Base-by-base conservation (phyloP, 2,113 vertebrate species). In the Ginglymostoma cirratum region DNA sequence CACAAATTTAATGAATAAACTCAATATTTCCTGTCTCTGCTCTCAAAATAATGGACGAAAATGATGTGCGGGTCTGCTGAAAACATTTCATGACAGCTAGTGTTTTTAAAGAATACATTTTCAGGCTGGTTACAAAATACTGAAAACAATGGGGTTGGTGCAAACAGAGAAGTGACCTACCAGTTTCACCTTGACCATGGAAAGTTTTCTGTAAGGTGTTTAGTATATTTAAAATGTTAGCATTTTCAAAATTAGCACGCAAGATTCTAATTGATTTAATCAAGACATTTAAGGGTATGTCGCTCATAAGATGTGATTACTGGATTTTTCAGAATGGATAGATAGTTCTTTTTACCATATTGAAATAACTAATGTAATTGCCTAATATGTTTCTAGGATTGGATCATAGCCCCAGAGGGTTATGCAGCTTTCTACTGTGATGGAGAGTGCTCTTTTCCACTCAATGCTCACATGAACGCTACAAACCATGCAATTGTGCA, bases 401-500 rank as follows among this genome's bases (percentile, higher is more conserved):
- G 99, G 99, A 99, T 99, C 96, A 99, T 99, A 96, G 99, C 99
- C 80, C 99, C 99, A 0, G 99, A 99, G 96, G 99, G 99, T 67
- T 99, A 99, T 0, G 99, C 99, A 96, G 99, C 99, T 0, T 99
- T 99, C 97, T 99, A 99, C 96, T 99, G 99, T 72, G 99, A 99
- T 61, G 99, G 99, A 95, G 99, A 99, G 97, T 99, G 99, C 96
- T 99, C 99, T 0, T 99, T 99, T 96, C 99, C 99, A 95, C 99
- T 99, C 96, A 99, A 99, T 96, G 99, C 99, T 48, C 99, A 99
- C 96, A 99, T 99, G 99, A 99, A 99, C 0, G 99, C 99, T 69
- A 99, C 99, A 96, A 99, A 99, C 96, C 99, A 99, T 2, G 99
- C 99, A 67, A 99, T 99, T 96, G 99, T 99, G 95, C 99, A 99